Conservation (phyloP, 2,888 invertebrate species). For the Brachycybe producta region DNA sequence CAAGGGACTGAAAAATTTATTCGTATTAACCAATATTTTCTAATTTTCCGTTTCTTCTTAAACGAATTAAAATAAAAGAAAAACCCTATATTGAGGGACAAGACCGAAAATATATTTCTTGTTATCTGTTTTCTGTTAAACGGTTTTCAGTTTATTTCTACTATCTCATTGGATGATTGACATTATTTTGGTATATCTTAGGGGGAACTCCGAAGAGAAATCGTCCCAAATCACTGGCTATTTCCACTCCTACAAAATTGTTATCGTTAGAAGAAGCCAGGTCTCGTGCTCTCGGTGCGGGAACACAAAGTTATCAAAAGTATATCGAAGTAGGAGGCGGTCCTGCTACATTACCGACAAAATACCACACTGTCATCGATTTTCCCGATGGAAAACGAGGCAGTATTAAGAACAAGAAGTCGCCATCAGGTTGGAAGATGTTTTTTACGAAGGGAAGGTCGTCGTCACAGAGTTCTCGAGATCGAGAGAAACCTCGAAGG, state of each 20-base stretch:
- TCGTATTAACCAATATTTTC: no score
- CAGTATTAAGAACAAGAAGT: slow-evolving; percentile 31
- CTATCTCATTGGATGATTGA: no score
- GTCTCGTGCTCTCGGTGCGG: slow-evolving; percentile 45
- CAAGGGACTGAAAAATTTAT: no score
- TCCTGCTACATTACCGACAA: slow-evolving; percentile 57
- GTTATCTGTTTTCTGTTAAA: no score
- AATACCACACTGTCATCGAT: slow-evolving; percentile 87
- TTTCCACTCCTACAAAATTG: slow-evolving; percentile 78
- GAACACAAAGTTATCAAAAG: slow-evolving; percentile 44
- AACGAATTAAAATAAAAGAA: no score
- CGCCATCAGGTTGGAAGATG: slow-evolving; percentile 57
- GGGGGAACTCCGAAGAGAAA: slow-evolving; percentile 33
- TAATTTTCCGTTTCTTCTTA: no score
- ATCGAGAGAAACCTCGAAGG: slow-evolving; percentile 25
- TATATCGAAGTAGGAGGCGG: slow-evolving; percentile 62
- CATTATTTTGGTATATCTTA: no score
- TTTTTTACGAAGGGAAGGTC: slow-evolving; percentile 45
- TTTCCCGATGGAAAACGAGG: slow-evolving; percentile 45
- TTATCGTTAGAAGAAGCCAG: slow-evolving; percentile 78
- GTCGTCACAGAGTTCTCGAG: slow-evolving; percentile 24
- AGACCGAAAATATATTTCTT: no score
- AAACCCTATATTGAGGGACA: no score
- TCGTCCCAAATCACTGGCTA: slow-evolving; percentile 79
- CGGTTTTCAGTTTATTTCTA: no score